Base-by-base conservation (phyloP, 2,113 vertebrate species). In the Ranitomeya variabilis region DNA sequence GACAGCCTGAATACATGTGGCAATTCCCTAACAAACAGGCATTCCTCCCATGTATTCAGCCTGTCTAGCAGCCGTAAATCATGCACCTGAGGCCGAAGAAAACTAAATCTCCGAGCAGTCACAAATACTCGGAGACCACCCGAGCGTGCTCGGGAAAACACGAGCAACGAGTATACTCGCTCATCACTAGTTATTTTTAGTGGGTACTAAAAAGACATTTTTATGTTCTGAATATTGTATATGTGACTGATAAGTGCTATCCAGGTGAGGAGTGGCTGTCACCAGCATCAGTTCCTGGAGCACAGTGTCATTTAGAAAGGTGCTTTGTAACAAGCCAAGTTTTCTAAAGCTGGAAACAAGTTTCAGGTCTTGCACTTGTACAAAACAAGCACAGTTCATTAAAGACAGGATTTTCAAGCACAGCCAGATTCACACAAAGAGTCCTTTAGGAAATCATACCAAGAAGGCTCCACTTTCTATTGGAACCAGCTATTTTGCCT, bases 401-500 rank as follows among this genome's bases (percentile, higher is more conserved):
- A 80, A 88, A 83, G 67, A 88, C 83, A 64, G 37, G 66, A 37
- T 83, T 83, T 52, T 73, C 69, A 69, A 66, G 52, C 55, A 5
- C 6, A 31, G 76, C 52, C 76, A 85, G 60, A 31, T 69, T 54
- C 51, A 16, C 57, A 89, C 81, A 89, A 57, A 79, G 73, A 26
- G 11, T 67, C 82, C 15, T 80, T 79, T 15, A 66, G 37, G 31
- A 66, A 37, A 71, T 57, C 26, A 31, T 73, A 51, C 80, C 86
- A 81, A 71, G 52, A 26, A 26, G 14, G 55, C 19, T 83, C 79
- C 45, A 21, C 10, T 88, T 83, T 83, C 67, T 51, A 45, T 73
- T 83, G 31, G 16, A 88, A n/a, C 19, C 69, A 45, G 14, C n/a
- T 62, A 21, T 83, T 67, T 54, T 26, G 19, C 87, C 55, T 76